Conservation (phyloP, 2,113 vertebrate genomes). For the Stercorarius parasiticus region DNA sequence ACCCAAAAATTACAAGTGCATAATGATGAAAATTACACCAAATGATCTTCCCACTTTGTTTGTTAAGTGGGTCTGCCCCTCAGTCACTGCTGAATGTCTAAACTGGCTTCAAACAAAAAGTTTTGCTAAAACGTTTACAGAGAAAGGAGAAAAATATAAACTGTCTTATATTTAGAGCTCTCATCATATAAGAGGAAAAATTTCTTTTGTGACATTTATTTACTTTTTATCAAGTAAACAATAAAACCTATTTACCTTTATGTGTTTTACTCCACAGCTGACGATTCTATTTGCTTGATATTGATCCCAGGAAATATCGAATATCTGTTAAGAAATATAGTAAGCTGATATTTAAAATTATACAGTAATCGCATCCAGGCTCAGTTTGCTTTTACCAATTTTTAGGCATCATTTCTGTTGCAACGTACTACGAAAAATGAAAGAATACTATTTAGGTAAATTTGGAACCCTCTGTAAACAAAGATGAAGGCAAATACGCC, state of each 20-base stretch:
- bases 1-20: not conserved
- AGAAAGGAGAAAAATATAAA: not conserved
- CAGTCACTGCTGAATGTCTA: not conserved
- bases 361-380: not conserved
- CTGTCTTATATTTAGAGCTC: not conserved
- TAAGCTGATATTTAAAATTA: constrained; percentile 17
- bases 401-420: not conserved
- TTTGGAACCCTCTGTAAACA: not conserved
- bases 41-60: not conserved
- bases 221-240: not conserved
- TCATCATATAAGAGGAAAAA: not conserved
- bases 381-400: not conserved
- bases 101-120: not conserved
- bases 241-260: constrained; percentile 85
- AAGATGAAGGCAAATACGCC: not conserved
- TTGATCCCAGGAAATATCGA: constrained; percentile 95
- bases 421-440: not conserved
- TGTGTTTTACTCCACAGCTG: constrained; percentile 98
- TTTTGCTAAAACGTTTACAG: not conserved
- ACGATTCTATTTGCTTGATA: constrained; percentile 87
- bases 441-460: not conserved
- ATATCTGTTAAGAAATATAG: constrained; percentile 84
- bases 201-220: not conserved
- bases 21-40: not conserved
- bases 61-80: not conserved